Percentiles rank a stretch among this genome's conserved stretches.
Conservation (phyloP, 2,113 vertebrate species). For the Thomomys bottae region DNA sequence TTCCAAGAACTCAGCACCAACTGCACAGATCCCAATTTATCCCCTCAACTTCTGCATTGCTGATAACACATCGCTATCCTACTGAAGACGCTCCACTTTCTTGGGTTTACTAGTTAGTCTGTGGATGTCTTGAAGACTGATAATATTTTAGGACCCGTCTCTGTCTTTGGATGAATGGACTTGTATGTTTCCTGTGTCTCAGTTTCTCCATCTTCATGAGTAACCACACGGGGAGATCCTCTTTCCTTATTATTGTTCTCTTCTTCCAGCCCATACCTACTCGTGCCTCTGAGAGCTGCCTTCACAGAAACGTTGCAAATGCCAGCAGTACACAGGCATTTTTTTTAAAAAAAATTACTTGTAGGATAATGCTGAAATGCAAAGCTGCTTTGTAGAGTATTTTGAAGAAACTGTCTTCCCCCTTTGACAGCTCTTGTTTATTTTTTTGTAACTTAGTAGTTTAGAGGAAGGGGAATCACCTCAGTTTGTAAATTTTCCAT, state of each 20-base stretch:
- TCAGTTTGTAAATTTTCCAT: not conserved
- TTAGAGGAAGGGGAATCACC: constrained; percentile 9
- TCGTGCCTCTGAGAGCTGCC: constrained; percentile 48
- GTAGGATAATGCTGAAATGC: constrained; percentile 37
- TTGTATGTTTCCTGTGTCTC: not conserved
- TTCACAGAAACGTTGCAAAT: constrained; percentile 81
- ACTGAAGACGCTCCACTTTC: not conserved
- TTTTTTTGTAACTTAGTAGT: constrained; percentile 59
- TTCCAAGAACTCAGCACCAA: not conserved
- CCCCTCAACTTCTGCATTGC: not conserved
- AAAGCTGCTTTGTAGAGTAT: constrained; percentile 33
- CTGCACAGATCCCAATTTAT: not conserved
- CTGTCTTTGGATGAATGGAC: not conserved
- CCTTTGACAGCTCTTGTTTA: constrained; percentile 42
- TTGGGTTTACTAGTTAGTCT: not conserved
- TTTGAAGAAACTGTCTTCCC: constrained; percentile 48
- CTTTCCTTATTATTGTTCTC: constrained; percentile 49
- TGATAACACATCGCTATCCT: not conserved
- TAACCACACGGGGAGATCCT: constrained; percentile 42
- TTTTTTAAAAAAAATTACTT: constrained; percentile 72
- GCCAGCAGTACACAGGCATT: constrained; percentile 77
- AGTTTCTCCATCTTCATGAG: not conserved
- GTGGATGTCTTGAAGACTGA: constrained; percentile 24
- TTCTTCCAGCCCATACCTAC: not conserved
- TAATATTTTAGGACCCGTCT: constrained; percentile 15